Conservation (phyloP, 2,113 vertebrate species). For the Neogobius melanostomus region DNA sequence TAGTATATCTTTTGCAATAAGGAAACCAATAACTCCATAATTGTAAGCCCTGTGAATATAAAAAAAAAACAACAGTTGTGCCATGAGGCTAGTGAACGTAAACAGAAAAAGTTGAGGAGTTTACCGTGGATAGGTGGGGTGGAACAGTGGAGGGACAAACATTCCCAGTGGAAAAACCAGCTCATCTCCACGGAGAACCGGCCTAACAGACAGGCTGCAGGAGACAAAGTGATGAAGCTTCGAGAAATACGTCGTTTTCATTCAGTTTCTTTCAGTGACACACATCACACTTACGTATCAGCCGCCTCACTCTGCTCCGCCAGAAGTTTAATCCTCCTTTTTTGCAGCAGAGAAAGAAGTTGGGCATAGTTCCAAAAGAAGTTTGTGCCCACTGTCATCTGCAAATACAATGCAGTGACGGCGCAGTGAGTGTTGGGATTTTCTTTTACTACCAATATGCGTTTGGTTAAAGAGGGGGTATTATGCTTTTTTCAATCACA, state of each 20-base stretch:
- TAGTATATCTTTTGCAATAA: conserved; percentile 76
- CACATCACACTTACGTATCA: conserved; percentile 57
- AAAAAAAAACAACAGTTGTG: neutral
- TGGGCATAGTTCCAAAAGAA: conserved; percentile 79
- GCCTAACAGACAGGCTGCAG: conserved; percentile 66
- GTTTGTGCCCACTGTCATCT: conserved; percentile 62
- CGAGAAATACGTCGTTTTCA: neutral
- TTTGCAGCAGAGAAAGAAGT: conserved; percentile 67
- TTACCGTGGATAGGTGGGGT: conserved; percentile 76
- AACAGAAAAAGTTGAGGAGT: neutral
- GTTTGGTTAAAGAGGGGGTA: too few relatives aligned
- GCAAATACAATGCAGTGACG: conserved; percentile 11
- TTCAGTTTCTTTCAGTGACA: too few relatives aligned
- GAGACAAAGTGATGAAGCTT: conserved; percentile 1
- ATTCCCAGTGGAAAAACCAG: conserved; percentile 76
- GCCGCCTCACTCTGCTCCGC: conserved; percentile 20
- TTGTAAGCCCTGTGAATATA: conserved; percentile 71
- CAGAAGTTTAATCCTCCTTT: conserved; percentile 58
- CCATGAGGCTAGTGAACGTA: too few relatives aligned
- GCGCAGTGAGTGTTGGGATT: too few relatives aligned
- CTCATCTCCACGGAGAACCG: conserved; percentile 53
- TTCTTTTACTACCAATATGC: too few relatives aligned
- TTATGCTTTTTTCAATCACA: too few relatives aligned
- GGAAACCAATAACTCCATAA: conserved; percentile 71
- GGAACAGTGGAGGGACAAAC: conserved; percentile 75